Evolutionary conservation across 1,140 invertebrate genomes (phyloP), one percentile per base, ranked within the genome.

Genomic region (Caerostris extrusa): DNA sequence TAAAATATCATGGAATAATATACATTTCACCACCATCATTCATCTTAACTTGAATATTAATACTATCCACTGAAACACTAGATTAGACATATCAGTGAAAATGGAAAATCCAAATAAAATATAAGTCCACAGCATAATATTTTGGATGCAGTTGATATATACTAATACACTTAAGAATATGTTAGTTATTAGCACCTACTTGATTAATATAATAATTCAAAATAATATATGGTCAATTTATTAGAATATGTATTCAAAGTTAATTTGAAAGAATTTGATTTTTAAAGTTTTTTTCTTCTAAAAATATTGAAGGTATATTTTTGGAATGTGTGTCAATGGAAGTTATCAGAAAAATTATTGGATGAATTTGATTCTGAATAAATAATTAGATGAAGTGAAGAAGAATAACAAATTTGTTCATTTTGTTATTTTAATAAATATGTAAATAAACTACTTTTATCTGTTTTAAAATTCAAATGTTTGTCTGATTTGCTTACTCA

Each of bases 221-320:
- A 34, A 34, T 34, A 34, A 34, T 34, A 34, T 34, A 34, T 34
- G 34, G 2, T 34, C 34, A 34, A 34, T 34, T 34, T 34, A 34
- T 2, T 34, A 34, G 34, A 34, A 34, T 34, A 34, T 34, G 34
- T 34, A 34, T 53, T 12, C 8, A 77, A 53, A 53, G 7, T 10
- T 50, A 77, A 14, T 53, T 77, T 12, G 3, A 19, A 50, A 10
- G 8, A 4, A 69, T 67, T 69, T 19, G 19, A 69, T 19, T 7
- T 10, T 34, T n/a, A 69, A 7, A 6, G n/a, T 71, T 50, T 71
- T 14, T 58, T 93, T 67, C 64, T 77, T 17, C 5, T 86, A 50
- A 81, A 50, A 12, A 17, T 50, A 60, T 85, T 81, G n/a, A 64
- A 93, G 90, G 86, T 88, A 93, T 90, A 90, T 94, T 89, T 14